Base-by-base conservation (phyloP, 2,113 vertebrate species). In the Melanocharis versteri region DNA sequence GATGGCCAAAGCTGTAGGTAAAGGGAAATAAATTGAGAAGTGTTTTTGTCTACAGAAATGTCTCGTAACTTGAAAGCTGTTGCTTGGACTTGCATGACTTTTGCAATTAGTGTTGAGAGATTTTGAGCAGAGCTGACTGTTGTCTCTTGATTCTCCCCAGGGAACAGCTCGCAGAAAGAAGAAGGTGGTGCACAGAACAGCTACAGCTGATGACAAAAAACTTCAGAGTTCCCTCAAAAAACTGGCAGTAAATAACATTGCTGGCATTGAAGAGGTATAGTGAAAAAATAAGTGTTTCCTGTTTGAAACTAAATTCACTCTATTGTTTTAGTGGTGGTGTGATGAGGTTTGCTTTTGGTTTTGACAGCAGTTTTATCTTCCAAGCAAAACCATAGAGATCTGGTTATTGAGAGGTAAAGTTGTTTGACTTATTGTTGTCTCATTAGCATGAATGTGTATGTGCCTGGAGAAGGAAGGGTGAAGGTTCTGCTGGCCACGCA, bases 101-200 rank as follows among this genome's bases (percentile, higher is more conserved):
- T 7, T 7, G 58, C 37, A 61, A 8, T 33, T 28, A 9, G 20
- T 24, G 11, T 6, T 87, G 39, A 19, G 48, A 73, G 19, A 30
- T 56, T n/a, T 45, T 51, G n/a, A 70, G 66, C 15, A 21, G 50
- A 72, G 24, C 79, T 96, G 70, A 96, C 28, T 80, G 26, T 37
- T 89, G n/a, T 72, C 42, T 83, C 65, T 40, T 89, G 31, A 19
- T 76, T 91, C n/a, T 93, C 96, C 82, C 58, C 85, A 99, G 99
- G 99, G 99, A 95, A 99, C 99, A 65, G 99, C 99, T 89, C 99
- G 99, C 96, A 99, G 99, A 98, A 99, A 99, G 99, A 99, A 99
- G 98, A 99, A 99, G 99, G 99, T 99, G 60, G 99, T 99, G 82
- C 99, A 99, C 97, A 99, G 99, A 98, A 99, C 99, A 47, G 99